A percentile compares a stretch with the other conserved stretches of the same genome.
Conservation (phyloP, 2,113 vertebrate genomes). For the Nannospalax galili region DNA sequence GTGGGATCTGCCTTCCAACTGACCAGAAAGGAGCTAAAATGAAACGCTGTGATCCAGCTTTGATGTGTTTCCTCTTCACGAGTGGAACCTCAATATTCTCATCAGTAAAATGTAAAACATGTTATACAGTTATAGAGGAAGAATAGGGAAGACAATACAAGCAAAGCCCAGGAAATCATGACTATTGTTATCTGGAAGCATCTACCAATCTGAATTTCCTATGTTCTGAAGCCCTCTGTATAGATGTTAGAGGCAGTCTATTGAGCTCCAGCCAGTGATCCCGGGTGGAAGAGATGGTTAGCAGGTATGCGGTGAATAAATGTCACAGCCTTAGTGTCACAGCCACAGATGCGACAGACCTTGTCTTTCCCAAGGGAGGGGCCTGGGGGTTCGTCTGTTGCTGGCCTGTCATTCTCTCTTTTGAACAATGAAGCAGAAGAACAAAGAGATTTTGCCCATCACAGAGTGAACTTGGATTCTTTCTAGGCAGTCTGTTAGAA, state of each 20-base stretch:
- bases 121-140: background rate
- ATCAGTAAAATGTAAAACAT: background rate
- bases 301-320: background rate
- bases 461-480: background rate
- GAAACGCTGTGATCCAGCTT: background rate
- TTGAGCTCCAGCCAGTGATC: background rate
- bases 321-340: background rate
- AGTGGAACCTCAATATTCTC: background rate
- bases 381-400: background rate
- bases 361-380: background rate
- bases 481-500: background rate
- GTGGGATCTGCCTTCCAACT: fast-evolving
- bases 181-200: background rate
- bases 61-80: background rate
- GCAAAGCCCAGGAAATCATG: background rate
- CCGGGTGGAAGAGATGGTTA: background rate
- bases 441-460: background rate
- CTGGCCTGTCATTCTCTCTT: background rate
- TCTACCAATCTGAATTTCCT: background rate
- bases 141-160: background rate
- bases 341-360: background rate
- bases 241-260: background rate
- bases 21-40: background rate
- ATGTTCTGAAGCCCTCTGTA: background rate
- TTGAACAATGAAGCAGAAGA: background rate